Evolutionary conservation across 2,888 invertebrate species (phyloP).

Genomic region (Temnothorax ravouxi): DNA sequence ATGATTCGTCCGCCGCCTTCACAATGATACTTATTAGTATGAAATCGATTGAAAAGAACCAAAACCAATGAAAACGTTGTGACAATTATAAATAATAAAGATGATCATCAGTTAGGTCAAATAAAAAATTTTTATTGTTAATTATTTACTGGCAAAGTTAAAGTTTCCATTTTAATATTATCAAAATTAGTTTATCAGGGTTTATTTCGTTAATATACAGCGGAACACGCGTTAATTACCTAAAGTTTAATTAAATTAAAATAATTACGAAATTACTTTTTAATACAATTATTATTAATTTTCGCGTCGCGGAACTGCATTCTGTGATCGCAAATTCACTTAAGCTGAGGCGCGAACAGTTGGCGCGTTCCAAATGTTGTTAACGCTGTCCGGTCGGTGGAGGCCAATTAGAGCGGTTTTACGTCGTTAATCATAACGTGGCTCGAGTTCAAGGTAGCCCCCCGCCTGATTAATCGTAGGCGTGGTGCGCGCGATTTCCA

Average conservation of each 20-base stretch:
- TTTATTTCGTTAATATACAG: not conserved
- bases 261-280: constrained; percentile 7
- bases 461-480: constrained; percentile 61
- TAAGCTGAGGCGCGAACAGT: constrained; percentile 25
- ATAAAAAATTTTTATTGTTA: too few relatives aligned
- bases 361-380: constrained; percentile 52
- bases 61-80: too few relatives aligned
- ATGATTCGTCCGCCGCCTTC: too few relatives aligned
- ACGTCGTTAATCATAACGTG: constrained; percentile 64
- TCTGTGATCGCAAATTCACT: constrained; percentile 45
- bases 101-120: too few relatives aligned
- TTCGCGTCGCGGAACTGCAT: not conserved
- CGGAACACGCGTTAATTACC: not conserved
- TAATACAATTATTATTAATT: not conserved
- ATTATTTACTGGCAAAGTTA: too few relatives aligned
- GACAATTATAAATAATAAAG: too few relatives aligned
- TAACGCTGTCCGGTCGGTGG: constrained; percentile 53
- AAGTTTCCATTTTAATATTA: too few relatives aligned
- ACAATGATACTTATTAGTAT: too few relatives aligned
- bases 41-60: too few relatives aligned
- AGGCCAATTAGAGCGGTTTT: constrained; percentile 68
- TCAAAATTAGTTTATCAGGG: not conserved
- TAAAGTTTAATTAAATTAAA: not conserved
- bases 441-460: constrained; percentile 69
- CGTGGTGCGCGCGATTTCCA: constrained; percentile 67